These are phyloP conservation scores for Stenchaetothrips biformis DNA, from an alignment of 2,888 invertebrate genomes.

Conservation along the genomic window DNA sequence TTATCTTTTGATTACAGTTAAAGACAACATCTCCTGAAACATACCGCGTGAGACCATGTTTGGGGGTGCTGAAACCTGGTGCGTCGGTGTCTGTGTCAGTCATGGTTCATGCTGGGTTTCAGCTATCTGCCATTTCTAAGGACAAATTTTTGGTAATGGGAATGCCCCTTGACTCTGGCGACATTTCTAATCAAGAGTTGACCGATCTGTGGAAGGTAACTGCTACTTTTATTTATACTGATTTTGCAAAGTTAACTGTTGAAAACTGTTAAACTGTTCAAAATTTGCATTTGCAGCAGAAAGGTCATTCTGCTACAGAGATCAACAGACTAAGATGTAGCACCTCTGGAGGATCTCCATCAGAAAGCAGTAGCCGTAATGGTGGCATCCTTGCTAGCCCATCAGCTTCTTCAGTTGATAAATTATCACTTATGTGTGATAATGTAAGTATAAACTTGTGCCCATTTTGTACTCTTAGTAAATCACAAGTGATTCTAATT, in stretches of 20 bases:
- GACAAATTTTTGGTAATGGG: constrained; percentile 84
- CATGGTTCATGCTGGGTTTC: constrained; percentile 68
- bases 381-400: neutral
- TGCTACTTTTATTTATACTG: neutral
- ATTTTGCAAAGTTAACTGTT: too few species aligned
- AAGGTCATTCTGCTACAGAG: neutral
- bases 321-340: neutral
- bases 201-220: constrained; percentile 68
- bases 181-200: constrained; percentile 57
- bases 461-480: too few species aligned
- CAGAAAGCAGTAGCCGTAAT: neutral
- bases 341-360: neutral
- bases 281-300: neutral
- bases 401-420: neutral
- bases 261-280: neutral
- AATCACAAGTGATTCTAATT: too few species aligned
- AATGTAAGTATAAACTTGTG: neutral
- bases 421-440: neutral
- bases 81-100: constrained; percentile 63
- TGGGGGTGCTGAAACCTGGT: constrained; percentile 66
- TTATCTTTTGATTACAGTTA: constrained; percentile 61
- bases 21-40: constrained; percentile 95
- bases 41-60: constrained; percentile 86
- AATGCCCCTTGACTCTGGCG: constrained; percentile 57
- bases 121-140: constrained; percentile 57